These are phyloP conservation scores for Chlorops oryzae DNA, from an alignment of 1,140 invertebrate species.

Conservation along the genomic window DNA sequence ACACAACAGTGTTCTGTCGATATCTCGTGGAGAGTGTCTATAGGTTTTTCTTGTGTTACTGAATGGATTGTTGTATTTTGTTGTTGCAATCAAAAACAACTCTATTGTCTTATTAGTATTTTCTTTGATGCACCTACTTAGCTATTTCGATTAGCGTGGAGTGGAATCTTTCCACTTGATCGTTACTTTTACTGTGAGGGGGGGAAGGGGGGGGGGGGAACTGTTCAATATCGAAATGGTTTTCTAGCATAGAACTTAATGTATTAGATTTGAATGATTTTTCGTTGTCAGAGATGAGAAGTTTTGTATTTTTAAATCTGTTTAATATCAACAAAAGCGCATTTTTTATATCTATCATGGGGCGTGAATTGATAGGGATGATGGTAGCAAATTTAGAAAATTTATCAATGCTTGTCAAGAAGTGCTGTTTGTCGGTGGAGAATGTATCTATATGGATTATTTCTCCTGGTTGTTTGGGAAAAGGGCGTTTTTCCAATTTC, in stretches of 20 bases:
- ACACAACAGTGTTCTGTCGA: too few relatives aligned
- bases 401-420: conserved; percentile 4
- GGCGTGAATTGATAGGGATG: neutral
- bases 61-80: conserved; percentile 10
- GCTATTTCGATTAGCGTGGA: conserved; percentile 5
- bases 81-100: neutral
- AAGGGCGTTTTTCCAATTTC: conserved; percentile 5
- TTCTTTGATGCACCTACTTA: conserved; percentile 1
- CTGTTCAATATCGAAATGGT: conserved; percentile 7
- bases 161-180: conserved; percentile 9
- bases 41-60: conserved; percentile 1
- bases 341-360: conserved; percentile 2
- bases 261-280: neutral
- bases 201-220: neutral
- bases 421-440: neutral
- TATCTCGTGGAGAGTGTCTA: too few relatives aligned
- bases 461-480: conserved; percentile 3
- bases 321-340: neutral
- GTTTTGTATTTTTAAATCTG: conserved; percentile 4
- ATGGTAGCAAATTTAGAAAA: neutral
- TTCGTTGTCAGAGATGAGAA: conserved; percentile 5
- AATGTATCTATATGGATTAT: conserved; percentile 5
- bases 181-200: conserved; percentile 1
- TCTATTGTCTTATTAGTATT: neutral
- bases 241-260: neutral